A percentile compares a stretch with the other conserved stretches of the same genome.
These are phyloP conservation scores for Trichopoda pennipes DNA, from an alignment of 2,888 invertebrate genomes.

Conservation along the genomic window DNA sequence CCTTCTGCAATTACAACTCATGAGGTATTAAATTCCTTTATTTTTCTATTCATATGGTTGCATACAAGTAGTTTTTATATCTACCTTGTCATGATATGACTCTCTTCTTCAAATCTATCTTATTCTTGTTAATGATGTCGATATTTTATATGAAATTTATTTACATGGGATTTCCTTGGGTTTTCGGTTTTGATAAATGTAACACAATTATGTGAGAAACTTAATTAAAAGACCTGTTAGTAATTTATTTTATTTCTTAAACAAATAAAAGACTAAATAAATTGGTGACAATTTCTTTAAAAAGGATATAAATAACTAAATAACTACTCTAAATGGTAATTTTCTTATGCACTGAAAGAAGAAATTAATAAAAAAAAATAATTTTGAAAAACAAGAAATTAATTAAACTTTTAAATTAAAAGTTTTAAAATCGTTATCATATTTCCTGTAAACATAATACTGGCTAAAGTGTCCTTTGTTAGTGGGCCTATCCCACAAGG, in stretches of 20 bases:
- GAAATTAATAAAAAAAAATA: background rate
- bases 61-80: conserved; percentile 22
- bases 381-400: no score
- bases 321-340: background rate
- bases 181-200: conserved; percentile 48
- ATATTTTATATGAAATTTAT: conserved; percentile 59
- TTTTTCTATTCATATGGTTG: background rate
- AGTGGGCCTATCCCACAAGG: no score
- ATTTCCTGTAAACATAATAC: no score
- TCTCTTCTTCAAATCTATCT: conserved; percentile 28
- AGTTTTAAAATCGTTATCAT: no score
- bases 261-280: conserved; percentile 41
- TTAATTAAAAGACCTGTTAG: conserved; percentile 63
- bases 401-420: no score
- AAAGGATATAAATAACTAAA: conserved; percentile 57
- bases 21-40: background rate
- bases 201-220: conserved; percentile 64
- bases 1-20: conserved; percentile 11
- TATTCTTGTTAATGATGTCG: conserved; percentile 54
- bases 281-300: conserved; percentile 54
- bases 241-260: conserved; percentile 60
- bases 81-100: conserved; percentile 32
- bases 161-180: background rate
- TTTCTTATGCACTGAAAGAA: conserved; percentile 35
- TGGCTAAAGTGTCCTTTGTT: no score